These are phyloP conservation scores for Lepidocyrtoides sp. DNA, from an alignment of 2,888 invertebrate genomes.

Conservation along the genomic window DNA sequence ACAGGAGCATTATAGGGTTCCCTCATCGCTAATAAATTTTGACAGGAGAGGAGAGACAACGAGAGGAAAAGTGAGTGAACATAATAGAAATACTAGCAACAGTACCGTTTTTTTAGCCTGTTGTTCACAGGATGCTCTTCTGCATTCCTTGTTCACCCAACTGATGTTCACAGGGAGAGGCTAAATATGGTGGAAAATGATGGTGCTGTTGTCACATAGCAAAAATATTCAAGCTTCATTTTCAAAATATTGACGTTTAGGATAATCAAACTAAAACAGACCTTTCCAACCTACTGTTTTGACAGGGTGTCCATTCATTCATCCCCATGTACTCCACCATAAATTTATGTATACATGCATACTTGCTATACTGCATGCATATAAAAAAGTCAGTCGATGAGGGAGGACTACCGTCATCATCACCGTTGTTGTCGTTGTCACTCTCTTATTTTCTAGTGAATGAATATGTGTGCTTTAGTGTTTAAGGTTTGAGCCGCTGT, in stretches of 20 bases:
- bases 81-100: constrained; percentile 15
- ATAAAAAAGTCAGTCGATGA: constrained; percentile 16
- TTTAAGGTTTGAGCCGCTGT: constrained; percentile 11
- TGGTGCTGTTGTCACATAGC: neutral
- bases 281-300: neutral
- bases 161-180: too few relatives aligned
- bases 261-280: neutral
- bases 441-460: constrained; percentile 40
- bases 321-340: neutral
- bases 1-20: constrained; percentile 61
- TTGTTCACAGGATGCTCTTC: too few relatives aligned
- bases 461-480: constrained; percentile 38
- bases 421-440: constrained; percentile 28
- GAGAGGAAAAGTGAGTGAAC: neutral
- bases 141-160: too few relatives aligned
- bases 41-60: constrained; percentile 34
- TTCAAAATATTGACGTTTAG: neutral
- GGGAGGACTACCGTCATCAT: constrained; percentile 18
- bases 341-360: neutral
- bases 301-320: neutral
- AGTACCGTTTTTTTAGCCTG: neutral
- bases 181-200: too few relatives aligned
- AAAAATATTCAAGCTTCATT: neutral
- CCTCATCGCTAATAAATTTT: constrained; percentile 77
- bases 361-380: neutral